Evolutionary conservation across 2,797 vertebrate genomes (phyloP).

Genomic region (Pseudopleuronectes americanus): DNA sequence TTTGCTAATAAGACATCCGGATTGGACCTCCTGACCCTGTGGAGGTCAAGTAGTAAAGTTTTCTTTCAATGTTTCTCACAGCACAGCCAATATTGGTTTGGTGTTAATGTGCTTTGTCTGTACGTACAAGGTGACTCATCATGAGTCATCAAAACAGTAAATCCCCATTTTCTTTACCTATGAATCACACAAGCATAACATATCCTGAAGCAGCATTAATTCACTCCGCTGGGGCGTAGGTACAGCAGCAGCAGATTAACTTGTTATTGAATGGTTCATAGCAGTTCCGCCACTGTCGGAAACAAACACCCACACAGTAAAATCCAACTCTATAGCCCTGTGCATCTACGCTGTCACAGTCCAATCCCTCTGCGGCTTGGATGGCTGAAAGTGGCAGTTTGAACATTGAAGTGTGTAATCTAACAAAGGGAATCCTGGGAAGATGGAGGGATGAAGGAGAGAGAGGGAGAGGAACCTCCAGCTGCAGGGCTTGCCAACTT

Average conservation of each 20-base stretch:
- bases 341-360: constrained; percentile 32
- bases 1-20: constrained; percentile 17
- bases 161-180: constrained; percentile 68
- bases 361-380: constrained; percentile 42
- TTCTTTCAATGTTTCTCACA: constrained; percentile 7
- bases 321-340: constrained; percentile 38
- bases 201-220: constrained; percentile 58
- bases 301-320: constrained; percentile 57
- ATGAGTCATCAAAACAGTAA: constrained; percentile 73
- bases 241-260: constrained; percentile 69
- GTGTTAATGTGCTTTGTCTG: constrained; percentile 29
- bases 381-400: constrained; percentile 58
- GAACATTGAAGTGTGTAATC: constrained; percentile 66
- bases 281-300: constrained; percentile 55
- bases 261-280: constrained; percentile 62
- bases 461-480: constrained; percentile 68
- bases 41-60: constrained; percentile 6
- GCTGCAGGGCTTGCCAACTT: constrained; percentile 76
- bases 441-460: constrained; percentile 66
- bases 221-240: constrained; percentile 58
- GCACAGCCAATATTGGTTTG: constrained; percentile 8
- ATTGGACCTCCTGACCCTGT: constrained; percentile 15
- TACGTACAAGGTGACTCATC: constrained; percentile 67
- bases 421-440: constrained; percentile 79
- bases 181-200: constrained; percentile 65